phyloP scores from a whole-genome alignment of 1,140 invertebrate genomes.

The Euwallacea similis region DNA sequence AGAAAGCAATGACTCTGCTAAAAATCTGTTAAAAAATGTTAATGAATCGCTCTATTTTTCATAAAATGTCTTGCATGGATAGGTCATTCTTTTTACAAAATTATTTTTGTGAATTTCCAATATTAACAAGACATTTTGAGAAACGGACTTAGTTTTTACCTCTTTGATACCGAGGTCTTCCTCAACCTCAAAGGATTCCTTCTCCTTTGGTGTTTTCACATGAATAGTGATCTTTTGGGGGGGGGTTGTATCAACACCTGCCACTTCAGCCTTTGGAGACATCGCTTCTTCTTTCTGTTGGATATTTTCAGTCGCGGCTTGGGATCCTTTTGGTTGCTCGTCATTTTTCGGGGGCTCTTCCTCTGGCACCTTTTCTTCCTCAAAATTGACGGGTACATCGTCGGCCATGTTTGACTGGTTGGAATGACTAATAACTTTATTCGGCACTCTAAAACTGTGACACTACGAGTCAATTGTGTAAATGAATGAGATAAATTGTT shows the following conservation, averaged over 20 bases:
- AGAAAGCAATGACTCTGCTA: too few relatives aligned
- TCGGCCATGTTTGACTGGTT: constrained; percentile 49
- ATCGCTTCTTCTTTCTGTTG: constrained; percentile 15
- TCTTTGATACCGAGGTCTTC: constrained; percentile 87
- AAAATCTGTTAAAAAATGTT: too few relatives aligned
- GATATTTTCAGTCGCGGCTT: background rate
- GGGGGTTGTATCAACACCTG: constrained; percentile 13
- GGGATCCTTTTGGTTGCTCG: constrained; percentile 44
- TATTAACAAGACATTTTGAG: too few relatives aligned
- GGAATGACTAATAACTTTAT: constrained; percentile 41
- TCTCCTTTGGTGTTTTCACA: constrained; percentile 96
- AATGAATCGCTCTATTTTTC: too few relatives aligned
- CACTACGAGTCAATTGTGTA: too few relatives aligned
- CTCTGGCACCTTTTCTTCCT: constrained; percentile 25
- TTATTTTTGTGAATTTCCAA: too few relatives aligned
- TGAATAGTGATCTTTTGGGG: constrained; percentile 77
- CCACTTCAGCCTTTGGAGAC: constrained; percentile 48
- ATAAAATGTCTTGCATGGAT: too few relatives aligned
- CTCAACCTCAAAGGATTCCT: constrained; percentile 84
- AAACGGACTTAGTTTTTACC: constrained; percentile 57
- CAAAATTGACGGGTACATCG: constrained; percentile 45
- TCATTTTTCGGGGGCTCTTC: constrained; percentile 34
- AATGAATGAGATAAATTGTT: too few relatives aligned
- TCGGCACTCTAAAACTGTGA: too few relatives aligned
- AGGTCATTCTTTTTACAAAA: too few relatives aligned